phyloP scores from a whole-genome alignment of 2,113 vertebrate genomes.

The Proterorhinus semilunaris region DNA sequence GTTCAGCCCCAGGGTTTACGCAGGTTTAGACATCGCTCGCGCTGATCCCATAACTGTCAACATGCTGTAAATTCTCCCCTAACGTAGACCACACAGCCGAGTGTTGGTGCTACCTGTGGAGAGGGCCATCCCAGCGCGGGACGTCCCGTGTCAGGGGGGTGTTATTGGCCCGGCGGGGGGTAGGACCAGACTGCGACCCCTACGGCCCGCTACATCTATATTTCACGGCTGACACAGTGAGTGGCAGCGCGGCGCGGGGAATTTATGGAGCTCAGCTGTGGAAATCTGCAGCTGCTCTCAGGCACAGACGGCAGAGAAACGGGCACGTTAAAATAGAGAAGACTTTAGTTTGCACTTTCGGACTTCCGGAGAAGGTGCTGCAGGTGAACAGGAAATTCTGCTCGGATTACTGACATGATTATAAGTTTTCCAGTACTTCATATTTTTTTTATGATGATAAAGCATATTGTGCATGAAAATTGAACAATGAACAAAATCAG shows the following conservation, averaged over 20 bases:
- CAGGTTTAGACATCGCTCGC: not conserved
- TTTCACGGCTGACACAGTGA: constrained; percentile 92
- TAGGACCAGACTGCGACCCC: constrained; percentile 76
- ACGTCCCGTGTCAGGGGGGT: constrained; percentile 28
- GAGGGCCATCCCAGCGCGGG: constrained; percentile 40
- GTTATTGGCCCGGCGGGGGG: constrained; percentile 26
- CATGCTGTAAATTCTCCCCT: constrained; percentile 42
- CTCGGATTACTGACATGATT: no score
- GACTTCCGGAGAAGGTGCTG: not conserved
- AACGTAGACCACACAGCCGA: constrained; percentile 60
- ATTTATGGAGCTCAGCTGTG: constrained; percentile 97
- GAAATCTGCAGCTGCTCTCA: constrained; percentile 82
- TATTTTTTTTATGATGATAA: no score
- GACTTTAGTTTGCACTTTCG: not conserved
- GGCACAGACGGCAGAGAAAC: constrained; percentile 73
- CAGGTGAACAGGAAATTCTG: no score
- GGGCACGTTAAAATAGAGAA: constrained; percentile 5
- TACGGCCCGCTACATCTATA: constrained; percentile 89
- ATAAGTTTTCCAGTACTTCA: no score
- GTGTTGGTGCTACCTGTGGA: constrained; percentile 58
- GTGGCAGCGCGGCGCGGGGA: constrained; percentile 83
- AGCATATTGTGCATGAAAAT: no score
- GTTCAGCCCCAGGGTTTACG: not conserved
- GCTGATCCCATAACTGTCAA: constrained; percentile 26
- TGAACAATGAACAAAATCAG: no score